These are phyloP conservation scores for Zoanthus sansibaricus DNA, from an alignment of 92 coral and sea anemone species.

Conservation along the genomic window DNA sequence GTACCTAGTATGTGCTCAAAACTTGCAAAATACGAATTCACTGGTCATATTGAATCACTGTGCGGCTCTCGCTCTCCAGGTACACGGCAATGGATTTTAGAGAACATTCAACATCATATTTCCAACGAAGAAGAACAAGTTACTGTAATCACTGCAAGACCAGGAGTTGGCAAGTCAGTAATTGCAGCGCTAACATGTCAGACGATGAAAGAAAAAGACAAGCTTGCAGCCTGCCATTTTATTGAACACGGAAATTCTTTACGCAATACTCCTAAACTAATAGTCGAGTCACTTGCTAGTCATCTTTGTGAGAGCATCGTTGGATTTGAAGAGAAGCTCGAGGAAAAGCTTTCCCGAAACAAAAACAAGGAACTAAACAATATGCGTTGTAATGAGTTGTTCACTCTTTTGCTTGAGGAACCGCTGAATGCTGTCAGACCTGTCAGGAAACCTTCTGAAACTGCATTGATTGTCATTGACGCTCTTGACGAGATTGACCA, in stretches of 20 bases:
- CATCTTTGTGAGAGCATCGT: constrained; percentile 60
- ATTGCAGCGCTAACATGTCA: too few relatives aligned
- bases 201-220: too few relatives aligned
- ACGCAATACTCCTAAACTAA: not conserved
- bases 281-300: constrained; percentile 74
- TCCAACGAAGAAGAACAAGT: constrained; percentile 60
- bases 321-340: constrained; percentile 8
- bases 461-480: too few relatives aligned
- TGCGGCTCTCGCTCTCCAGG: constrained; percentile 50
- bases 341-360: too few relatives aligned
- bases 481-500: too few relatives aligned
- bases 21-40: not conserved
- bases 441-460: not conserved
- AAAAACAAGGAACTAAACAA: not conserved
- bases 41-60: constrained; percentile 50
- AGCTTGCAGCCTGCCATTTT: constrained; percentile 45
- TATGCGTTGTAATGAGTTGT: constrained; percentile 27
- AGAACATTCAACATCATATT: not conserved
- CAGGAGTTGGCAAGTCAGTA: too few relatives aligned
- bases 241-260: constrained; percentile 66
- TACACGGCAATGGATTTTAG: constrained; percentile 70
- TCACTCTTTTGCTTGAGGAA: constrained; percentile 31
- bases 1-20: constrained; percentile 11
- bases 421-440: constrained; percentile 13
- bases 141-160: constrained; percentile 18